Evolutionary conservation across 1,140 invertebrate genomes (phyloP), one percentile per base, ranked within the genome.

Genomic region (Drosophila ohnishii): DNA sequence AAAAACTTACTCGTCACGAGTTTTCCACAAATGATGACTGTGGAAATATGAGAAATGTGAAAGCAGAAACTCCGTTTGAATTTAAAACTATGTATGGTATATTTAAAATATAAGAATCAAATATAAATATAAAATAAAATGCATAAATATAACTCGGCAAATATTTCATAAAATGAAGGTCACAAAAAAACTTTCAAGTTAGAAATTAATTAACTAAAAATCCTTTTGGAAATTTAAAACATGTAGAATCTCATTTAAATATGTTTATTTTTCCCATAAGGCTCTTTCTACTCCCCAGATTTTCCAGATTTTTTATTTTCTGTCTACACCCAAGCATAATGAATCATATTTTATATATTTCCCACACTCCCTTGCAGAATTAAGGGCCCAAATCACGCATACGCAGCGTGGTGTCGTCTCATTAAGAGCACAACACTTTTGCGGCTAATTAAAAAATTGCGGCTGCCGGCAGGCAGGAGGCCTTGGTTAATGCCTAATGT

Each of bases 371-470:
- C 11, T 30, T 3, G 10, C 39, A 10, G 14, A 37, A 62, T 40
- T 11, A 57, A 14, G 14, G 6, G 2, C 32, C 40, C 40, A 45
- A 16, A 67, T 67, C 35, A 40, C 64, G 61, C 45, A 67, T 67
- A 40, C 44, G 64, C 61, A 47, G 28, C 28, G 35, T 67, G 64
- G 42, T 4, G 19, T n/a, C 35, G 14, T 35, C 45, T 53, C 62
- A 67, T 67, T 67, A 67, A 10, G 14, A 35, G 35, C 44, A 48
- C 44, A 39, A 40, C 61, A 50, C 61, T 67, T 65, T 66, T 51
- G 65, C n/a, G 65, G 65, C 61, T 67, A 67, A 67, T 67, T 67
- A 67, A 66, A 67, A 65, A 40, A 3, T n/a, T 8, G 14, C n/a
- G 22, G 22, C 44, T 2, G 5, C 1, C 13, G 22, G 19, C 1